Evolutionary conservation across 1,140 invertebrate genomes (phyloP), one percentile per base, ranked within the genome.

Genomic region (Leptoteleia sp.): DNA sequence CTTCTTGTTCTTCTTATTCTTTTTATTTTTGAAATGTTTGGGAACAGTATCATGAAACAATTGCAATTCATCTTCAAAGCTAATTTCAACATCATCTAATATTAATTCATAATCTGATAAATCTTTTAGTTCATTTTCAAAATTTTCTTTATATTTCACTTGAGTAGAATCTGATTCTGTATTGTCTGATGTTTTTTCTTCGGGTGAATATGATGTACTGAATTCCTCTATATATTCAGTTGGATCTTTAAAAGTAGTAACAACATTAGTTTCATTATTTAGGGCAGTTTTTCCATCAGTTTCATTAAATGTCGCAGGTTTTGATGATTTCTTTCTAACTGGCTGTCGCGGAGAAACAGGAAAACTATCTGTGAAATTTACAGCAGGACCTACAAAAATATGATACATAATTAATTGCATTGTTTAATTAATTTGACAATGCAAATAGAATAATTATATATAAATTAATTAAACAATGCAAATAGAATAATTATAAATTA

Each of bases 1-100:
- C 31, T 85, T 89, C 61, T 87, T 91, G n/a, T 89, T 86, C 15
- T 76, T 70, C 12, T 68, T 65, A 13, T 80, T 64, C 76, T 88
- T 89, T 55, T 85, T 88, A 61, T 84, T 90, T 45, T 85, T 91
- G 64, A 79, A 73, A 16, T 85, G 79, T 40, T 84, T 73, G n/a
- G 89, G 84, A 38, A 90, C 82, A 27, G 87, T 89, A 76, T 91
- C 86, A 52, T 89, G 87, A 83, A 91, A 92, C 50, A 89, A 82
- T 47, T 89, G 71, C 38, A 92, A 82, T 75, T 87, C 81, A 47
- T 91, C 88, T 22, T 82, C 73, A 33, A 92, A 88, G 59, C 88
- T 83, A 13, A 92, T 82, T 75, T 89, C 87, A 4, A 82, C 62
- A 62, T 89, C 48, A 59, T 85, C 80, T n/a, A 65, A 57, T 55